Evolutionary conservation across 2,113 vertebrate genomes (phyloP).

Genomic region (Centropus unirufus): DNA sequence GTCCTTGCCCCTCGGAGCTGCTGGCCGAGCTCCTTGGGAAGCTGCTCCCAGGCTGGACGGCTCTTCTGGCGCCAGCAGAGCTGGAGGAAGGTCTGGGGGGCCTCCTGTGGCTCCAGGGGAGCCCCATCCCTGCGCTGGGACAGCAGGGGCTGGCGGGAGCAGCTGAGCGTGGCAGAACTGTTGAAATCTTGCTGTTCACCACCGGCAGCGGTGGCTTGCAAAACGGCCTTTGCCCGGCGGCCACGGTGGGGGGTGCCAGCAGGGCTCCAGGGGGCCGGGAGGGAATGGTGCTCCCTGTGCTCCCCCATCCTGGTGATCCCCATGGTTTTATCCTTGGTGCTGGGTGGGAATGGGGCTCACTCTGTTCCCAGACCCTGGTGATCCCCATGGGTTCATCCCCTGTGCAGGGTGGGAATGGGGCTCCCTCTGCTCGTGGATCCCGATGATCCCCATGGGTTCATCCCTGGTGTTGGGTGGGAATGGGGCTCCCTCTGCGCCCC

Average conservation of each 20-base stretch:
- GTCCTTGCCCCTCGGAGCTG: rapidly evolving
- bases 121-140: not conserved
- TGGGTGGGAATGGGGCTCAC: not conserved
- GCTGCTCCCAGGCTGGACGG: rapidly evolving
- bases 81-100: not conserved
- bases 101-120: not conserved
- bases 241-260: not conserved
- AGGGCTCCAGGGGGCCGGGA: rapidly evolving
- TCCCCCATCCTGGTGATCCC: too few relatives aligned
- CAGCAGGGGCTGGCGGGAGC: not conserved
- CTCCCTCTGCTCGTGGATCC: not conserved
- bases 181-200: not conserved
- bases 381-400: not conserved
- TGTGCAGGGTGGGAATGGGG: not conserved
- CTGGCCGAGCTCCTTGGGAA: not conserved
- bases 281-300: not conserved
- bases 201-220: not conserved
- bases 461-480: rapidly evolving
- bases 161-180: not conserved
- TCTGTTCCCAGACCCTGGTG: not conserved
- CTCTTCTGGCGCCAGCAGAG: not conserved
- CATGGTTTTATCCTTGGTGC: too few relatives aligned
- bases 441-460: not conserved
- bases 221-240: not conserved
- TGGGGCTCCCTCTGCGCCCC: rapidly evolving